Conservation (phyloP, 2,888 invertebrate species). For the Pseudococcus jackbeardsleyi region DNA sequence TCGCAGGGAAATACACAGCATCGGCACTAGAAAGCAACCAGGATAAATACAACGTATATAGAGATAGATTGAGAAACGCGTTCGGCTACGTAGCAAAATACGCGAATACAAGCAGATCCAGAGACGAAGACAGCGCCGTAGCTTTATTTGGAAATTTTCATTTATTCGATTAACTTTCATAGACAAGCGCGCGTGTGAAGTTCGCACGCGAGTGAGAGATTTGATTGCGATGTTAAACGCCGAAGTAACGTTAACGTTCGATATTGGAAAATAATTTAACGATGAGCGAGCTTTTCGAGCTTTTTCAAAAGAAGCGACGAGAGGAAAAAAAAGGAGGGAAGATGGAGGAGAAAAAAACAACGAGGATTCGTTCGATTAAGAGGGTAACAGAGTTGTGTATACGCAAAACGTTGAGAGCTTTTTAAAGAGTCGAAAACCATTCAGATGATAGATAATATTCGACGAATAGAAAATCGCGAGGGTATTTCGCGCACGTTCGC, state of each 20-base stretch:
- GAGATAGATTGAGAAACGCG: no score
- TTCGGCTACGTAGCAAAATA: no score
- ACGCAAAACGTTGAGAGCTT: slow-evolving; percentile 17
- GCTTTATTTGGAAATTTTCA: neutral
- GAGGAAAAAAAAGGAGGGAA: neutral
- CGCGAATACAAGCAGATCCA: neutral
- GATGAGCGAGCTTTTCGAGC: slow-evolving; percentile 15
- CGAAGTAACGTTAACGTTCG: neutral
- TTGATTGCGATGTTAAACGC: slow-evolving; percentile 35
- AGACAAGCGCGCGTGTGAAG: slow-evolving; percentile 12
- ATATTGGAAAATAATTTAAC: slow-evolving; percentile 32
- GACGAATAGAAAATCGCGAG: slow-evolving; percentile 4
- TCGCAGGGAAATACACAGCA: no score
- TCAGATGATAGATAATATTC: neutral
- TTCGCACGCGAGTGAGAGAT: neutral
- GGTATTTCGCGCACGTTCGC: slow-evolving; percentile 5
- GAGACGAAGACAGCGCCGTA: neutral
- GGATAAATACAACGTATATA: no score
- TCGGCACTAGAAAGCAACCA: no score
- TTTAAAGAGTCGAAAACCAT: slow-evolving; percentile 1
- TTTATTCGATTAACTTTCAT: slow-evolving; percentile 3
- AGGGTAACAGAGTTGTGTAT: neutral
- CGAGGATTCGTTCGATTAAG: neutral
- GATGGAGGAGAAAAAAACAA: neutral
- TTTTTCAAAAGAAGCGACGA: neutral